These are phyloP conservation scores for Sitta carolinensis DNA, from an alignment of 2,797 vertebrate genomes.

Conservation along the genomic window DNA sequence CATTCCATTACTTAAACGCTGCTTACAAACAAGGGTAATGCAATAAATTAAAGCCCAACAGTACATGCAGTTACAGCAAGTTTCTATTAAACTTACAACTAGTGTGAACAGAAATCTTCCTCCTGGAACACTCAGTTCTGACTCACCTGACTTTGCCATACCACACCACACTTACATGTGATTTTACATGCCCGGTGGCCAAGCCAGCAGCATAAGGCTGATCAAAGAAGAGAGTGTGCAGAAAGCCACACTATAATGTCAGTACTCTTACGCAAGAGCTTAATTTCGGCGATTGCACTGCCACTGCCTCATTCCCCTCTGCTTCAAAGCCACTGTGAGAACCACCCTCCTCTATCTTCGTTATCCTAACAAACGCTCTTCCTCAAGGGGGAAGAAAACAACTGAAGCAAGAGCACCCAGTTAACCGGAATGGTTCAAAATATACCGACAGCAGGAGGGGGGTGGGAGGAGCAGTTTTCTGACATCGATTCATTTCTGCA, in stretches of 20 bases:
- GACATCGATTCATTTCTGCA: background rate
- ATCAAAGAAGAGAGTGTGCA: background rate
- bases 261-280: background rate
- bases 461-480: background rate
- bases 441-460: background rate
- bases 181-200: background rate
- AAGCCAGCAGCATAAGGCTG: background rate
- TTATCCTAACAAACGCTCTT: background rate
- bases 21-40: background rate
- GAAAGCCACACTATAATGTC: background rate
- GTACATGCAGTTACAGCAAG: background rate
- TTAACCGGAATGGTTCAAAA: background rate
- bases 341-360: background rate
- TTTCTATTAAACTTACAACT: background rate
- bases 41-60: background rate
- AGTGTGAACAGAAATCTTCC: background rate
- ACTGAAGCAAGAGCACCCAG: background rate
- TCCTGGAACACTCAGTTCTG: background rate
- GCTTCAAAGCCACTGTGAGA: background rate
- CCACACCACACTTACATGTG: background rate
- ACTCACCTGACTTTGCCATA: background rate
- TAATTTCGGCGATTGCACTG: background rate
- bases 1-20: background rate
- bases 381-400: rapidly evolving
- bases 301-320: background rate